Conservation (phyloP, 1,140 invertebrate genomes). For the Acromyrmex echinatior region DNA sequence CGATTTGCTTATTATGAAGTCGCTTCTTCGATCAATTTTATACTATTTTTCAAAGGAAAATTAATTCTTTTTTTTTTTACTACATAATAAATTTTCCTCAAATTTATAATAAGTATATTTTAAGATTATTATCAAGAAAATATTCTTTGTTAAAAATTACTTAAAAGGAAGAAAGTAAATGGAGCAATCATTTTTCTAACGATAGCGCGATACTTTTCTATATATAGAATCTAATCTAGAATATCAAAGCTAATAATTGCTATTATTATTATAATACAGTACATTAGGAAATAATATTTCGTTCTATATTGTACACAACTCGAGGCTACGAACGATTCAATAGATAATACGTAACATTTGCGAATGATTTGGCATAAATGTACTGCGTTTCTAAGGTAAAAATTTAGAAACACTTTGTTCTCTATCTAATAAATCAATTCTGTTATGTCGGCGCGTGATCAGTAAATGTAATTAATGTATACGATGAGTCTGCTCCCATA, state of each 20-base stretch:
- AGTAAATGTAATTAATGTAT: not conserved
- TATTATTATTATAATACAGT: not conserved
- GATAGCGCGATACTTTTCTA: no score
- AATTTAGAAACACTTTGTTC: constrained; percentile 1
- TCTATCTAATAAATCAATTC: constrained; percentile 11
- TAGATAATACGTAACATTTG: constrained; percentile 11
- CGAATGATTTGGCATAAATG: not conserved
- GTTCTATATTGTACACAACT: not conserved
- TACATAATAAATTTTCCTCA: no score
- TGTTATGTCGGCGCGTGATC: not conserved
- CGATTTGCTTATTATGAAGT: no score
- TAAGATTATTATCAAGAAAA: no score
- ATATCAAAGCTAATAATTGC: not conserved
- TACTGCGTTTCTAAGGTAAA: not conserved
- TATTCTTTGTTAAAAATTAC: no score
- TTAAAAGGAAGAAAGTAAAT: no score
- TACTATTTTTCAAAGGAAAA: no score
- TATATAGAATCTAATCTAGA: not conserved
- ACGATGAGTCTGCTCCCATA: not conserved
- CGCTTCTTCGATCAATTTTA: no score
- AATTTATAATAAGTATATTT: no score
- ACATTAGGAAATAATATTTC: not conserved
- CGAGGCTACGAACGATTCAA: not conserved
- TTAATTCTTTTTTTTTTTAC: no score
- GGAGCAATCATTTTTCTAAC: no score